Percentiles rank a stretch among this genome's conserved stretches.
Evolutionary conservation across 2,888 invertebrate species (phyloP).

Genomic region (Athalia cordata): DNA sequence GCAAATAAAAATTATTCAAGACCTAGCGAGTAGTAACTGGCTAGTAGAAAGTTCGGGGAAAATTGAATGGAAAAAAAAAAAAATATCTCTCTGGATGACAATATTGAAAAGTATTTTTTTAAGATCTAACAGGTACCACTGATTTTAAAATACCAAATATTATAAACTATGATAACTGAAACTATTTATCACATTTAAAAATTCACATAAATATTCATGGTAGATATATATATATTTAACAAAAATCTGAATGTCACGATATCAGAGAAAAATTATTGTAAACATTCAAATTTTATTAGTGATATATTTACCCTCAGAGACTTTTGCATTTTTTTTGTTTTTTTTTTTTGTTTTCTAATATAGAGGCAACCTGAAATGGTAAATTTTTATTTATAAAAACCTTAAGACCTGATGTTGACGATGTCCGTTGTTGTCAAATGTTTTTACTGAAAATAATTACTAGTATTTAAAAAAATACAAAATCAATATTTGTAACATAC

Average conservation of each 20-base stretch:
- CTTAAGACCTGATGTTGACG: conserved; percentile 44
- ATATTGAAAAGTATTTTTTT: conserved; percentile 4
- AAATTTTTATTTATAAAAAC: conserved; percentile 45
- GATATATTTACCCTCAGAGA: conserved; percentile 10
- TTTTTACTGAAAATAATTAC: conserved; percentile 46
- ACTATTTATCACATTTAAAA: conserved; percentile 28
- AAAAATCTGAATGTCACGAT: no score
- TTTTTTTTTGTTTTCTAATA: background rate
- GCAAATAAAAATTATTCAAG: no score
- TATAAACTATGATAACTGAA: conserved; percentile 22
- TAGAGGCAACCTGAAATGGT: conserved; percentile 29
- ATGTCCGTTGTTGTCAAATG: conserved; percentile 28
- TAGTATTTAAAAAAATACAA: conserved; percentile 55
- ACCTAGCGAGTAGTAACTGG: no score
- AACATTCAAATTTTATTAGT: conserved; percentile 34
- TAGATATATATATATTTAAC: no score
- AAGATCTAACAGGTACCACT: conserved; percentile 7
- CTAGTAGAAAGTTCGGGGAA: background rate
- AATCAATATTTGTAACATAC: conserved; percentile 69
- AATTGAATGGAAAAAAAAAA: no score
- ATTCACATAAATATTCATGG: background rate
- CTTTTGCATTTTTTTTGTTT: background rate
- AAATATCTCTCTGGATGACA: background rate
- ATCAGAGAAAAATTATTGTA: conserved; percentile 16
- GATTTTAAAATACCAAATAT: conserved; percentile 6